Percentiles rank a stretch among this genome's conserved stretches.
Conservation (phyloP, 2,888 invertebrate genomes). For the Dimorphilus gyrociliatus region DNA sequence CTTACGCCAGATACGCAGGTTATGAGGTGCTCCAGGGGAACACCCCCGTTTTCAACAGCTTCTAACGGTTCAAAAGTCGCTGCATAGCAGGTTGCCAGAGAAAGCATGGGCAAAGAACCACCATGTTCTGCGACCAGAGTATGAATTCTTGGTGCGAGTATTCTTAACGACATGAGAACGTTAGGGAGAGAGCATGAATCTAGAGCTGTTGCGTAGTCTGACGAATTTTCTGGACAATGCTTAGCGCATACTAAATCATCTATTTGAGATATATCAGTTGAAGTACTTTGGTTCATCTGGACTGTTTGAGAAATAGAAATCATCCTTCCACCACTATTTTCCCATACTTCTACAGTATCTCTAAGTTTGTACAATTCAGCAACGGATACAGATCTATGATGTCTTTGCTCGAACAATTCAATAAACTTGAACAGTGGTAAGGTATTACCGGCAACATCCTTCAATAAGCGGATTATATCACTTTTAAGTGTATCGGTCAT, state of each 20-base stretch:
- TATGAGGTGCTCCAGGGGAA: constrained; percentile 68
- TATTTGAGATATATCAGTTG: too few species aligned
- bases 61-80: constrained; percentile 50
- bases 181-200: constrained; percentile 48
- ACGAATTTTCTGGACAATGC: constrained; percentile 46
- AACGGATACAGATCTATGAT: constrained; percentile 48
- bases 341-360: constrained; percentile 59
- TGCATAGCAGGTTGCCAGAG: constrained; percentile 64
- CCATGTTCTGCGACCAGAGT: constrained; percentile 55
- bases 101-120: constrained; percentile 60
- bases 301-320: constrained; percentile 43
- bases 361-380: constrained; percentile 45
- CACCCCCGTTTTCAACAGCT: constrained; percentile 47
- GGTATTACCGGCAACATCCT: constrained; percentile 55
- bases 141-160: constrained; percentile 50
- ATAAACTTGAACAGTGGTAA: constrained; percentile 64
- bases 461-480: constrained; percentile 54
- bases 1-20: constrained; percentile 61
- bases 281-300: too few species aligned
- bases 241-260: constrained; percentile 44
- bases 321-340: constrained; percentile 49
- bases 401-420: constrained; percentile 61
- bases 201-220: constrained; percentile 54
- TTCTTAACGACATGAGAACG: constrained; percentile 45
- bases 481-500: constrained; percentile 39